These are phyloP conservation scores for Riparia riparia DNA, from an alignment of 2,113 vertebrate species.

Conservation along the genomic window DNA sequence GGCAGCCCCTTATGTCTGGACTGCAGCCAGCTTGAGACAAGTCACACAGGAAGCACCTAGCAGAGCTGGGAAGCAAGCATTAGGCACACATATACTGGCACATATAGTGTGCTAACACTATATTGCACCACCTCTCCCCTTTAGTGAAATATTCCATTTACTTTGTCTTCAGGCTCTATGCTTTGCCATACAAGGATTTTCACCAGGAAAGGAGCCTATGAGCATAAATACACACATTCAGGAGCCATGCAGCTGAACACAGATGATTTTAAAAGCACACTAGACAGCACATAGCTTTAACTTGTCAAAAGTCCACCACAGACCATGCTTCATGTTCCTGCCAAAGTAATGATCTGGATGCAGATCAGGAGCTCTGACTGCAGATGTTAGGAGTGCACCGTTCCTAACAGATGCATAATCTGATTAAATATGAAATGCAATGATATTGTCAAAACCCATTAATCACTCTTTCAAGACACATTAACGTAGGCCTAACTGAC, in stretches of 20 bases:
- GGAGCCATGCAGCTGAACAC: neutral
- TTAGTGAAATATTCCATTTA: neutral
- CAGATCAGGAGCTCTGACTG: conserved; percentile 67
- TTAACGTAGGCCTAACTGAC: conserved; percentile 73
- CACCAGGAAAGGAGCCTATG: neutral
- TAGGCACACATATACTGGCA: neutral
- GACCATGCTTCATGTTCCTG: conserved; percentile 6
- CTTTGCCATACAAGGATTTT: neutral
- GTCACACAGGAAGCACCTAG: neutral
- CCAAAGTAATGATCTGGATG: conserved; percentile 69
- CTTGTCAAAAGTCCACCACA: conserved; percentile 3
- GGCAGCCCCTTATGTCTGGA: neutral
- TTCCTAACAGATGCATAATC: conserved; percentile 82
- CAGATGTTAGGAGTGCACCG: conserved; percentile 75
- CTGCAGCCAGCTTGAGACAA: neutral
- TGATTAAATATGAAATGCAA: conserved; percentile 82
- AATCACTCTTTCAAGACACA: conserved; percentile 81
- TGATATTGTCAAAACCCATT: conserved; percentile 85
- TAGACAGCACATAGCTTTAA: neutral
- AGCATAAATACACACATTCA: neutral
- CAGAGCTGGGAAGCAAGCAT: neutral
- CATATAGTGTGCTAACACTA: neutral
- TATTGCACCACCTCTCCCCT: neutral
- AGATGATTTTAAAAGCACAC: neutral
- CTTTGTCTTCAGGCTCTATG: neutral